A percentile compares a stretch with the other conserved stretches of the same genome.
phyloP scores from a whole-genome alignment of 2,888 invertebrate species.

The Sycophila texana region DNA sequence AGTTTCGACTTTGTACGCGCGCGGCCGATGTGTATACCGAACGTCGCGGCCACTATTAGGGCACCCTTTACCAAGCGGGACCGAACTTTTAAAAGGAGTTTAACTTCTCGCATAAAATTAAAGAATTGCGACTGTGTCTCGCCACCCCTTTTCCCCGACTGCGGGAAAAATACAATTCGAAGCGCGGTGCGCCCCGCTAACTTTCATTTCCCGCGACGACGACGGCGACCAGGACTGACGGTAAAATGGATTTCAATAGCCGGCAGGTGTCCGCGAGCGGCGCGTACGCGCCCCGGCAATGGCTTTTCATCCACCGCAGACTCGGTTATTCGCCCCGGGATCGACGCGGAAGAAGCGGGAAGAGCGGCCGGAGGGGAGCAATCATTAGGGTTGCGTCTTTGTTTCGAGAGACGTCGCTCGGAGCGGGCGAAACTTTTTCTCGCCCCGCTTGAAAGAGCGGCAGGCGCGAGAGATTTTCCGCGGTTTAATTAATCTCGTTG shows the following conservation, averaged over 20 bases:
- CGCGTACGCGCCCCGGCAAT: slow-evolving; percentile 5
- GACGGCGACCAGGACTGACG: slow-evolving; percentile 57
- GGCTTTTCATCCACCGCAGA: slow-evolving; percentile 21
- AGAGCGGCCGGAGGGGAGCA: background rate
- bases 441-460: background rate
- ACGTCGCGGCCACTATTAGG: background rate
- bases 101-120: slow-evolving; percentile 75
- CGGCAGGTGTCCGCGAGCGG: slow-evolving; percentile 49
- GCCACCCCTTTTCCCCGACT: slow-evolving; percentile 24
- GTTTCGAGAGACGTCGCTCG: background rate
- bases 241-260: slow-evolving; percentile 62
- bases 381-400: slow-evolving; percentile 30
- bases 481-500: slow-evolving; percentile 28
- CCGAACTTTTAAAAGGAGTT: slow-evolving; percentile 71
- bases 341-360: slow-evolving; percentile 14
- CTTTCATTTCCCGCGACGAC: slow-evolving; percentile 64
- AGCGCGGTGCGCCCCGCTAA: slow-evolving; percentile 61
- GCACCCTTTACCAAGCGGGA: background rate
- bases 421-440: slow-evolving; percentile 7
- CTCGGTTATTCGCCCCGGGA: background rate
- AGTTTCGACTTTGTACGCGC: slow-evolving; percentile 29
- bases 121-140: slow-evolving; percentile 71
- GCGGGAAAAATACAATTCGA: slow-evolving; percentile 69
- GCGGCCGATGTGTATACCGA: slow-evolving; percentile 18
- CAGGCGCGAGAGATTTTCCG: slow-evolving; percentile 1